A percentile compares a stretch with the other conserved stretches of the same genome.
Conservation (phyloP, 2,888 invertebrate species). For the Tenthredo livida region DNA sequence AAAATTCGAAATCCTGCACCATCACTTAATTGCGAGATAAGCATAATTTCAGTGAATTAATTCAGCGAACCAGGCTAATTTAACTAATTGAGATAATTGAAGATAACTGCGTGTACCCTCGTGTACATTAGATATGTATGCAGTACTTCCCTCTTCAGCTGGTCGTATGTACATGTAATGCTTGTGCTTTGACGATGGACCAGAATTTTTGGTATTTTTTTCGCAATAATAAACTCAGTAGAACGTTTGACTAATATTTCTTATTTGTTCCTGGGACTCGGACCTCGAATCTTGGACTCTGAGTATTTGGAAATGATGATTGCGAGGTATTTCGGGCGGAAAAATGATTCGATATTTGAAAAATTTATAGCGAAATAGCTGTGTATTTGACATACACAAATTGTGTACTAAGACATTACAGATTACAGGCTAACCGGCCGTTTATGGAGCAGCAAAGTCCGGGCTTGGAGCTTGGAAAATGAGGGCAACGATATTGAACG, state of each 20-base stretch:
- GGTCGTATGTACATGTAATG: neutral
- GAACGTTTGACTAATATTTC: no score
- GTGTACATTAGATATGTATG: neutral
- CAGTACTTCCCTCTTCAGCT: neutral
- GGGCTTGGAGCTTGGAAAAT: slow-evolving; percentile 42
- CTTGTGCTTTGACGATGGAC: neutral
- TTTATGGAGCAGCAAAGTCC: slow-evolving; percentile 37
- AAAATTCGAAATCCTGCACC: neutral
- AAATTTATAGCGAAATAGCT: neutral
- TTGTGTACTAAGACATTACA: slow-evolving; percentile 21
- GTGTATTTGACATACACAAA: neutral
- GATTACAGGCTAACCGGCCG: slow-evolving; percentile 46
- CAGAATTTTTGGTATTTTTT: neutral
- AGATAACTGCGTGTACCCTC: neutral
- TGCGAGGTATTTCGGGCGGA: neutral
- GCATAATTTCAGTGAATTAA: slow-evolving; percentile 16
- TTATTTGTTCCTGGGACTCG: neutral
- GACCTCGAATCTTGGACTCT: neutral
- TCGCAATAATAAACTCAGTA: neutral
- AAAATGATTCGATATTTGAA: neutral
- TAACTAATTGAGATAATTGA: slow-evolving; percentile 14
- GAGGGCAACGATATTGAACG: slow-evolving; percentile 51
- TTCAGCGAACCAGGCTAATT: neutral
- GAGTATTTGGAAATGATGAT: neutral
- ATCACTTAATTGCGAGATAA: neutral